These are phyloP conservation scores for Sarcoramphus papa DNA, from an alignment of 2,797 vertebrate genomes.

Conservation along the genomic window DNA sequence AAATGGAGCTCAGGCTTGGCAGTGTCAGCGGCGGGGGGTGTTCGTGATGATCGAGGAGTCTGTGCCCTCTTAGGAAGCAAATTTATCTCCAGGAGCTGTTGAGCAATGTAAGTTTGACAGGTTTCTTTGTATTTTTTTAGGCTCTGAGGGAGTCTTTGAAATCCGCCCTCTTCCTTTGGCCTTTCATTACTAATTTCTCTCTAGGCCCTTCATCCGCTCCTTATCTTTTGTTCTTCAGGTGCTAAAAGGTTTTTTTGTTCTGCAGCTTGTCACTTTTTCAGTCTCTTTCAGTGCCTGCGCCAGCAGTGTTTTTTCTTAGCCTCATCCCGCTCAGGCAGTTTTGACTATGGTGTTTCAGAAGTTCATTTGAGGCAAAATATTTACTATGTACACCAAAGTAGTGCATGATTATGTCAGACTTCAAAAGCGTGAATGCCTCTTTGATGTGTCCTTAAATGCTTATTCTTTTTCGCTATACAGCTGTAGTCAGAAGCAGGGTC, in stretches of 20 bases:
- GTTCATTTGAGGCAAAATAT: background rate
- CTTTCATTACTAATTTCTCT: no score
- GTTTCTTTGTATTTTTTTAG: accelerated
- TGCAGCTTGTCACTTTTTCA: background rate
- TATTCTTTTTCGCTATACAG: accelerated
- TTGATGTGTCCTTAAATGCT: background rate
- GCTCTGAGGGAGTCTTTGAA: no score
- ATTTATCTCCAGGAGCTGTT: background rate
- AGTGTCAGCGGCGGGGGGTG: accelerated
- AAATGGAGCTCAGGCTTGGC: background rate
- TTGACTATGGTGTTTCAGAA: background rate
- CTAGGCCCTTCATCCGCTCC: accelerated
- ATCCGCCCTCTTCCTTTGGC: accelerated
- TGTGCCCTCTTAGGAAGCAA: no score
- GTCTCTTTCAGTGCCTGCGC: no score
- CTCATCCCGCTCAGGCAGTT: accelerated
- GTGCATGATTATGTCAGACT: accelerated
- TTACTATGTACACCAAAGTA: accelerated
- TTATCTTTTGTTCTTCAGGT: background rate
- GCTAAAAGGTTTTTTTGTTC: background rate
- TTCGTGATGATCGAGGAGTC: background rate
- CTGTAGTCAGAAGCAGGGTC: background rate
- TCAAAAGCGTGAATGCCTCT: accelerated
- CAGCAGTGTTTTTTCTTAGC: background rate
- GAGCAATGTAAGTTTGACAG: background rate